Evolutionary conservation across 2,797 vertebrate genomes (phyloP).

Genomic region (Ptychadena robeensis): DNA sequence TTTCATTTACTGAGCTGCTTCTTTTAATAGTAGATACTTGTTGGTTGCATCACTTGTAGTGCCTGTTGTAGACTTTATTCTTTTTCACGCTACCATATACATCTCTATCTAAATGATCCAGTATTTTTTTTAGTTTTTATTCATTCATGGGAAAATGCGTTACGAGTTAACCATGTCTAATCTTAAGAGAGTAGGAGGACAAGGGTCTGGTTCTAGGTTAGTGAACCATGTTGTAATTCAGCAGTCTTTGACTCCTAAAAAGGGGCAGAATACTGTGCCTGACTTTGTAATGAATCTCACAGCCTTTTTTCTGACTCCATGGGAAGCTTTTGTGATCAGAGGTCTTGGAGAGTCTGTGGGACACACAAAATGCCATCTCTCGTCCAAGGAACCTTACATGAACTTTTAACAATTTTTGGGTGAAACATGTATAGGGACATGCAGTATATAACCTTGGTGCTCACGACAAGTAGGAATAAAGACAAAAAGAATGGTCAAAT

Average conservation of each 20-base stretch:
- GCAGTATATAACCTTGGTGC: background rate
- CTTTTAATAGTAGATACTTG: too few relatives aligned
- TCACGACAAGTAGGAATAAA: background rate
- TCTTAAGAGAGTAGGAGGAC: slow-evolving; percentile 61
- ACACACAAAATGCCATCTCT: background rate
- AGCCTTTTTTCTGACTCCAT: slow-evolving; percentile 51
- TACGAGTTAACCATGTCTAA: slow-evolving; percentile 67
- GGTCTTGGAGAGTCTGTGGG: slow-evolving; percentile 19
- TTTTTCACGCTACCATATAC: too few relatives aligned
- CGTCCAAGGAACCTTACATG: background rate
- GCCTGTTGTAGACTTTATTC: too few relatives aligned
- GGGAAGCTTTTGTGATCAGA: slow-evolving; percentile 65
- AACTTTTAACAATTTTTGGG: background rate
- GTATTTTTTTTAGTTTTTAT: slow-evolving; percentile 30
- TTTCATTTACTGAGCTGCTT: too few relatives aligned
- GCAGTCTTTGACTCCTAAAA: slow-evolving; percentile 64
- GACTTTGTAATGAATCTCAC: slow-evolving; percentile 69
- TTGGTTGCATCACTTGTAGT: too few relatives aligned
- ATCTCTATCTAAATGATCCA: too few relatives aligned
- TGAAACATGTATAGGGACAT: background rate
- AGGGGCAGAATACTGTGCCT: slow-evolving; percentile 64
- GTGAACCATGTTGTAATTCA: slow-evolving; percentile 67
- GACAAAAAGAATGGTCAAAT: background rate
- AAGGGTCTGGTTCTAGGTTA: slow-evolving; percentile 64
- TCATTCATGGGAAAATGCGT: slow-evolving; percentile 68